Base-by-base conservation (phyloP, 2,797 vertebrate species). In the Sebastes oblongus region DNA sequence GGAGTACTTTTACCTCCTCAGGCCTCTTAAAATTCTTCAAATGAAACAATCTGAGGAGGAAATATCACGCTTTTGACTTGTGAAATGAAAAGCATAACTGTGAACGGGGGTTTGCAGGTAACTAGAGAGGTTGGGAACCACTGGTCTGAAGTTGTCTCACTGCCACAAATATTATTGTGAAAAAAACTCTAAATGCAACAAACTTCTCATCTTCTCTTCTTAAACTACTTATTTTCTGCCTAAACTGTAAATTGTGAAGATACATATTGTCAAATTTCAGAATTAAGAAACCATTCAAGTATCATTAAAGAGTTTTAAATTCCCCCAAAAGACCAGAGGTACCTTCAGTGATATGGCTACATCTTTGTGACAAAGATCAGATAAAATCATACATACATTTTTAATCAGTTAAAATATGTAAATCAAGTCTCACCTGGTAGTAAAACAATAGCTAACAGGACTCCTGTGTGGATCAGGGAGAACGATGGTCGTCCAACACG, bases 351-450 rank as follows among this genome's bases (percentile, higher is more conserved):
- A 16, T 29, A 20, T 8, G 25, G 5, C 32, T 3, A 8, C 27
- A 27, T 59, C 3, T 11, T 4, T 39, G 6, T 25, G 12, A 22
- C 5, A 66, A 46, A 56, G 16, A 27, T 56, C 24, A 66, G 1
- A 77, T 52, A 9, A 69, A 59, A 13, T 25, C n/a, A 55, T 2
- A 34, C 5, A 34, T n/a, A 42, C 16, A 76, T 8, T 54, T 36
- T n/a, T 11, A 42, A 25, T 54, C 3, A 24, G 16, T 61, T 62
- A 24, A 58, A 68, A n/a, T 36, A 0, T 60, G 4, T 13, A 42
- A 61, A 64, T 30, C 1, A 34, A 61, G 16, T 77, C 85, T 95
- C 84, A 96, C 96, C 95, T 94, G 95, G 91, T 85, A 96, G 86
- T 76, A 96, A 91, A 80, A 95, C 85, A 22, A 90, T 20, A 14